These are phyloP conservation scores for Drosophila greeni DNA, from an alignment of 2,888 invertebrate species.

Conservation along the genomic window DNA sequence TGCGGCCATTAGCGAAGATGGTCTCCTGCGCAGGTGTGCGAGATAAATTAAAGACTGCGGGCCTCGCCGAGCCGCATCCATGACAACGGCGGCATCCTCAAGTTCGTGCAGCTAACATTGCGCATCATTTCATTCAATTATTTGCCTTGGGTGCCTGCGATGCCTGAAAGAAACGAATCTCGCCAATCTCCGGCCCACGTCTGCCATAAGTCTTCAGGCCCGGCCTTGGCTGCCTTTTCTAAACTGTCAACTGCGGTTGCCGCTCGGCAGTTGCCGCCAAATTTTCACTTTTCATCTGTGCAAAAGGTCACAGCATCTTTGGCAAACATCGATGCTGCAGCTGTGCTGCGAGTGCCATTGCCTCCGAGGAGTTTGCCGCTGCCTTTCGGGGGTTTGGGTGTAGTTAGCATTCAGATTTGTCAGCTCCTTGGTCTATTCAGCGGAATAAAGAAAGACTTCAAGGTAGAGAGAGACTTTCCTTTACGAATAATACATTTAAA, in stretches of 20 bases:
- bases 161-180: constrained; percentile 26
- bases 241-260: constrained; percentile 66
- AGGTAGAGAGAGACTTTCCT: constrained; percentile 25
- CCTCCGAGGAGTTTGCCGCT: constrained; percentile 43
- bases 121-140: constrained; percentile 50
- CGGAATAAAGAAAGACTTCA: constrained; percentile 3
- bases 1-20: constrained; percentile 31
- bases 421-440: constrained; percentile 27
- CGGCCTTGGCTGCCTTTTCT: constrained; percentile 58
- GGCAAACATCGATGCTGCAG: constrained; percentile 27
- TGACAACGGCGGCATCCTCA: constrained; percentile 44
- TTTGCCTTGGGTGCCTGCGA: constrained; percentile 20
- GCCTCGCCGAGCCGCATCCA: constrained; percentile 5
- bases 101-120: constrained; percentile 39
- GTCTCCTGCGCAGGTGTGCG: constrained; percentile 67
- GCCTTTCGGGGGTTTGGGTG: constrained; percentile 24
- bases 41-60: constrained; percentile 69
- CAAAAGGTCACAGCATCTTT: constrained; percentile 61
- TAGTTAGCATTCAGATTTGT: constrained; percentile 59
- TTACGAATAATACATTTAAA: constrained; percentile 23
- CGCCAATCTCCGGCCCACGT: constrained; percentile 31
- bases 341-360: constrained; percentile 34
- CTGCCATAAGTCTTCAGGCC: constrained; percentile 40
- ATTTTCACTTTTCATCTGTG: constrained; percentile 69
- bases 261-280: constrained; percentile 33